Base-by-base conservation (phyloP, 2,797 vertebrate species). In the Cetoscarus ocellatus region DNA sequence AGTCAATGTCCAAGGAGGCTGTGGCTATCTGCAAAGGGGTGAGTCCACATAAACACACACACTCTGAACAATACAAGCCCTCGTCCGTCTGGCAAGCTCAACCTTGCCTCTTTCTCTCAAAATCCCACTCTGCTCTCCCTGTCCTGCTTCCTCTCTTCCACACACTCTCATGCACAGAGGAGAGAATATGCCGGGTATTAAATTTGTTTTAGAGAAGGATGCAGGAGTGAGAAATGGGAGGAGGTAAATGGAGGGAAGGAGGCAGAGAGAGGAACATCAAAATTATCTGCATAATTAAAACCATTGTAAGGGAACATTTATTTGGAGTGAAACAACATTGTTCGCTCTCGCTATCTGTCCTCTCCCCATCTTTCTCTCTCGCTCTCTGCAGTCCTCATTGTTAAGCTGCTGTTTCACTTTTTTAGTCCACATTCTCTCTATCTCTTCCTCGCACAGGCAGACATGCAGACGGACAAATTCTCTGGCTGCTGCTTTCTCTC, bases 1-100 rank as follows among this genome's bases (percentile, higher is more conserved):
- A 99, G 92, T 98, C 97, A 12, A 97, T 99, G 98, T 97, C 97
- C 86, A 99, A 99, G 94, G 98, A 99, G 88, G 98, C 98, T 0
- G 98, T 99, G 81, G 97, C 96, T 1, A 98, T 99, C 93, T 99
- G 98, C 93, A 99, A 99, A 96, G 98, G 98, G 95, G 98, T 99
- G 83, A 95, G 96, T 86, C 6, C 13, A 19, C 17, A 19, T 19
- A 61, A 14, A 63, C 14, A 60, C 61, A 45, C 59, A 48, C 17
- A 58, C 19, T 50, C 17, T n/a, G 5, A 9, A 38, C 18, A 53
- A 59, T 15, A 13, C 36, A 38, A 59, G 47, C 74, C 60, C 43
- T 65, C 67, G 70, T 59, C 55, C 7, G 8, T 72, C 45, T 74
- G 10, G 2, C 38, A 53, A 54, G 67, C 63, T 75, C 57, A 67